Evolutionary conservation across 2,797 vertebrate species (phyloP).

Genomic region (Arrhamphus sclerolepis): DNA sequence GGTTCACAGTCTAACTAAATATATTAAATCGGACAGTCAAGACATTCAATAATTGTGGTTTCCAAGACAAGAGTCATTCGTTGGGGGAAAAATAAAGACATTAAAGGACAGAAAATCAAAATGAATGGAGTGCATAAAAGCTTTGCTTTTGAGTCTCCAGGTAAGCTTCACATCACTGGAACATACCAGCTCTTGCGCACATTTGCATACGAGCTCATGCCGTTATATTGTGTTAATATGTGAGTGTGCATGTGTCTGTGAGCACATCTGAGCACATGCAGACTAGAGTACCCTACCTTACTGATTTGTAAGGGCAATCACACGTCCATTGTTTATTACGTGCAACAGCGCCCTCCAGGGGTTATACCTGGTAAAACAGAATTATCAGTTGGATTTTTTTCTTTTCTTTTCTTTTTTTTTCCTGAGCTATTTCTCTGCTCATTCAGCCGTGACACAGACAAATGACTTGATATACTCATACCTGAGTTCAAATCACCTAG

Average conservation of each 20-base stretch:
- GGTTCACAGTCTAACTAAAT: conserved; percentile 20
- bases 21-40: conserved; percentile 48
- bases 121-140: conserved; percentile 26
- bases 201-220: too few species aligned
- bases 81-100: neutral
- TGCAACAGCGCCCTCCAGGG: conserved; percentile 77
- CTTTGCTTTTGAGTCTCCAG: conserved; percentile 16
- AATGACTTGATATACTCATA: too few species aligned
- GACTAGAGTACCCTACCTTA: neutral
- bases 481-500: too few species aligned
- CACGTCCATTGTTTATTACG: conserved; percentile 51
- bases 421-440: neutral
- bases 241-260: neutral
- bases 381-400: neutral
- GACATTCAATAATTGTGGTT: conserved; percentile 46
- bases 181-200: neutral
- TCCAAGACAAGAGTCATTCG: conserved; percentile 20
- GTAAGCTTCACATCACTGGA: conserved; percentile 20
- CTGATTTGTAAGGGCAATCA: conserved; percentile 19
- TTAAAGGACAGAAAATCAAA: conserved; percentile 27
- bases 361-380: conserved; percentile 23
- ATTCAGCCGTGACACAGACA: conserved; percentile 7
- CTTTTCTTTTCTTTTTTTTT: neutral
- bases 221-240: too few species aligned
- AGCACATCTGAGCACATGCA: conserved; percentile 5